Evolutionary conservation across 1,140 invertebrate species (phyloP).

Genomic region (Drosophila melanica): DNA sequence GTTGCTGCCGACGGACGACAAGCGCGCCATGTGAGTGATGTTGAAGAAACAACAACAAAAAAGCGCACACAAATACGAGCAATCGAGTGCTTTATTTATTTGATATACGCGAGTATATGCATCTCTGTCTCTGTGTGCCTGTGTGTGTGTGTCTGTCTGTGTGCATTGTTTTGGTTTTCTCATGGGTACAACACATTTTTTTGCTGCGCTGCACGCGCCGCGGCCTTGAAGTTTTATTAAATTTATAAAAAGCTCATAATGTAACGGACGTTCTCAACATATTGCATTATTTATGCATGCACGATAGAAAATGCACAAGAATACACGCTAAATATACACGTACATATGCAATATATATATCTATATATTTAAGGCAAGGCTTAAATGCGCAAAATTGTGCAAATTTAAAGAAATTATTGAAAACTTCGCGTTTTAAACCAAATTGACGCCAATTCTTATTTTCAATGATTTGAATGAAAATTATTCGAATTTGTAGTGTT

Average conservation of each 20-base stretch:
- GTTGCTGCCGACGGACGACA: slow-evolving; percentile 25
- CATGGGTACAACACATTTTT: slow-evolving; percentile 51
- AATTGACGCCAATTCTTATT: no score
- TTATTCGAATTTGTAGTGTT: no score
- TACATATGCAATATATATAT: slow-evolving; percentile 1
- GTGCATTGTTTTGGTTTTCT: slow-evolving; percentile 57
- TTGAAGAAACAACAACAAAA: slow-evolving; percentile 21
- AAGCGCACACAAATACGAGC: slow-evolving; percentile 4
- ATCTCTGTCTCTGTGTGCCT: slow-evolving; percentile 10
- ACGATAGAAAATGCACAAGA: neutral
- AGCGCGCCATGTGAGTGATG: slow-evolving; percentile 46
- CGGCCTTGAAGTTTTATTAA: slow-evolving; percentile 66
- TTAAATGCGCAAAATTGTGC: no score
- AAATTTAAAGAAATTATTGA: no score
- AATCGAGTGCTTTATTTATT: slow-evolving; percentile 17
- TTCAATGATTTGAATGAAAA: no score
- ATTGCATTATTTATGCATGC: slow-evolving; percentile 16
- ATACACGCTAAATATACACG: neutral
- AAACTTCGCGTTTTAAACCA: no score
- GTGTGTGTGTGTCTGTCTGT: slow-evolving; percentile 9
- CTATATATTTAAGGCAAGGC: neutral
- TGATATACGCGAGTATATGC: neutral
- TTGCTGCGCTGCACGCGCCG: slow-evolving; percentile 50
- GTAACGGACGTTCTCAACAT: slow-evolving; percentile 22
- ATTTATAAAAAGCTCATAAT: slow-evolving; percentile 46